These are phyloP conservation scores for Casuarius casuarius DNA, from an alignment of 2,113 vertebrate genomes.

Conservation along the genomic window DNA sequence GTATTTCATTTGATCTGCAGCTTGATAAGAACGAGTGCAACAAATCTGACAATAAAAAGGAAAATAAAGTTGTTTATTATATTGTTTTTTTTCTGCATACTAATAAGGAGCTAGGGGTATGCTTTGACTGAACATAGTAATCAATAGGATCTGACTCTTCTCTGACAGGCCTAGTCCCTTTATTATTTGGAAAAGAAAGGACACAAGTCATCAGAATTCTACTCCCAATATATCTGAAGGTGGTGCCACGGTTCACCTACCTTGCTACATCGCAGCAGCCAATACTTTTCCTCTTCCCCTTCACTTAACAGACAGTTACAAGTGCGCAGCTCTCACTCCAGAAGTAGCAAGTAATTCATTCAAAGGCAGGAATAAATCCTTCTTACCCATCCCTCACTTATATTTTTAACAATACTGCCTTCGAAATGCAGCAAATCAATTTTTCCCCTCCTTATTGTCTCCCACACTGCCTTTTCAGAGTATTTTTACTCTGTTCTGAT, in stretches of 20 bases:
- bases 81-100: not conserved
- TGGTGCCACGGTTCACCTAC: not conserved
- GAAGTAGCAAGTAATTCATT: constrained; percentile 27
- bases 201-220: not conserved
- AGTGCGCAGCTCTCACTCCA: not conserved
- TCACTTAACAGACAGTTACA: constrained; percentile 1
- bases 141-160: not conserved
- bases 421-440: constrained; percentile 21
- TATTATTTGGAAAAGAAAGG: not conserved
- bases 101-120: not conserved
- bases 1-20: not conserved
- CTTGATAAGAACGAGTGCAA: not conserved
- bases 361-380: constrained; percentile 16
- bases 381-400: not conserved
- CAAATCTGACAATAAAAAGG: not conserved
- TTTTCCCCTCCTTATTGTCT: not conserved
- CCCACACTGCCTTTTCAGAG: not conserved
- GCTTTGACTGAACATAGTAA: not conserved
- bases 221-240: not conserved
- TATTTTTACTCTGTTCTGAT: constrained; percentile 64
- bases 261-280: not conserved
- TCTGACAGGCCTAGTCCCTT: not conserved
- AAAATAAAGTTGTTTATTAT: not conserved
- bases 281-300: not conserved
- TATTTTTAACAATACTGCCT: not conserved